Percentiles rank a stretch among this genome's conserved stretches.
These are phyloP conservation scores for Psittacula derbiana DNA, from an alignment of 2,797 vertebrate species.

Conservation along the genomic window DNA sequence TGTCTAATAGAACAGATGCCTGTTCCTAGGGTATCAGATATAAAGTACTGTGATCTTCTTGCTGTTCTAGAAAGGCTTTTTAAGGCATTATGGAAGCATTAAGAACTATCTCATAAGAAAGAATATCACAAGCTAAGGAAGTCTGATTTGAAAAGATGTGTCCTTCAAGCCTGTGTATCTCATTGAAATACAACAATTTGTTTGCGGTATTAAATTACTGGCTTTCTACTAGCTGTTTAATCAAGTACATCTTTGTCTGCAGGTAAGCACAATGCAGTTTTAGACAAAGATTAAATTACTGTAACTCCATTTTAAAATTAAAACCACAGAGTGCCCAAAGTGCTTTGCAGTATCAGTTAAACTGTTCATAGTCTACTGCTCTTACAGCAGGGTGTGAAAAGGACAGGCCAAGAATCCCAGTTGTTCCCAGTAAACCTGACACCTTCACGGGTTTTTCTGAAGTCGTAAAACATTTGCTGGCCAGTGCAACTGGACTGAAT, in stretches of 20 bases:
- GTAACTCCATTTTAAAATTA: not conserved
- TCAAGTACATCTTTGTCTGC: not conserved
- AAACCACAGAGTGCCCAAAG: not conserved
- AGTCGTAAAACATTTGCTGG: not conserved
- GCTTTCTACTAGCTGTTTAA: not conserved
- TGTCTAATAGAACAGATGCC: not conserved
- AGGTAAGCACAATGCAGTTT: not conserved
- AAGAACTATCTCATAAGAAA: not conserved
- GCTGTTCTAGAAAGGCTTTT: not conserved
- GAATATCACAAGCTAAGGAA: not conserved
- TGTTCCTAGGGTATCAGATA: not conserved
- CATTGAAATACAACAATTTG: not conserved
- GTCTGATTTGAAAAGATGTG: not conserved
- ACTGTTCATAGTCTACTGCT: not conserved
- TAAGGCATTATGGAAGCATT: not conserved
- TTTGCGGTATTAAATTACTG: not conserved
- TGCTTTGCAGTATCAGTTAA: not conserved
- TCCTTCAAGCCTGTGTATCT: not conserved
- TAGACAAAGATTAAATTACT: not conserved
- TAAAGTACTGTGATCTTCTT: not conserved
- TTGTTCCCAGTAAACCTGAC: not conserved
- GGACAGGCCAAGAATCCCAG: not conserved
- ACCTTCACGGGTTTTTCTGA: not conserved
- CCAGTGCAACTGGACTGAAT: not conserved
- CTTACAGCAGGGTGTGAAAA: not conserved